A percentile compares a stretch with the other conserved stretches of the same genome.
These are phyloP conservation scores for Drosophila helvetica DNA, from an alignment of 2,888 invertebrate genomes.

Conservation along the genomic window DNA sequence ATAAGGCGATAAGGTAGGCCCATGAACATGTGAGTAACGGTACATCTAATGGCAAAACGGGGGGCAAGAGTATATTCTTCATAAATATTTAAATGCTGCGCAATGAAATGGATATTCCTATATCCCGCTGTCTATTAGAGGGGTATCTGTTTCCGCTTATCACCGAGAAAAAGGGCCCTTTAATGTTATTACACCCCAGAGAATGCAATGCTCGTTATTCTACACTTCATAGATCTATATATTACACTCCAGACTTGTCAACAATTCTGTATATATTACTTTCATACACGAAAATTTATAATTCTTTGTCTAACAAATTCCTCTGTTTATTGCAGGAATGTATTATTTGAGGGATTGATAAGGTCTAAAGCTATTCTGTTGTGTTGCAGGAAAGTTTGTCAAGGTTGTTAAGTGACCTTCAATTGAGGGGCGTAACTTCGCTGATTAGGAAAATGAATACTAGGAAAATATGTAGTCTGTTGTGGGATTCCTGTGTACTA, in stretches of 20 bases:
- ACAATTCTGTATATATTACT: not conserved
- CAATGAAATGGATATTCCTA: too few relatives aligned
- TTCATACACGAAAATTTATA: not conserved
- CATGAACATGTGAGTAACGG: slow-evolving; percentile 23
- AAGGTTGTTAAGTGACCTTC: not conserved
- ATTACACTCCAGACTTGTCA: not conserved
- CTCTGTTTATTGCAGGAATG: not conserved
- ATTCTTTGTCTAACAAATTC: not conserved
- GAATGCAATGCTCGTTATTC: not conserved
- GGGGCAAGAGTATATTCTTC: not conserved
- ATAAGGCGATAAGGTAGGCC: slow-evolving; percentile 23
- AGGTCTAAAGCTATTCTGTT: not conserved
- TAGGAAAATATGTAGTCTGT: not conserved
- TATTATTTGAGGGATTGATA: not conserved
- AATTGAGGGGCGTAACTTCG: not conserved
- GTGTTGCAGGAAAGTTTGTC: slow-evolving; percentile 1
- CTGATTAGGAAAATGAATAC: not conserved
- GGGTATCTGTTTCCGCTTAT: not conserved
- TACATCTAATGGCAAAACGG: not conserved
- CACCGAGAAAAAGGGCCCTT: not conserved
- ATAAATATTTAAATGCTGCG: not conserved
- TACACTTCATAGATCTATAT: not conserved
- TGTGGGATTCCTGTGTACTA: not conserved
- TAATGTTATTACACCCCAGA: not conserved
- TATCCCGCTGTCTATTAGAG: too few relatives aligned